Evolutionary conservation across 2,888 invertebrate species (phyloP).

Genomic region (Phalangium opilio): DNA sequence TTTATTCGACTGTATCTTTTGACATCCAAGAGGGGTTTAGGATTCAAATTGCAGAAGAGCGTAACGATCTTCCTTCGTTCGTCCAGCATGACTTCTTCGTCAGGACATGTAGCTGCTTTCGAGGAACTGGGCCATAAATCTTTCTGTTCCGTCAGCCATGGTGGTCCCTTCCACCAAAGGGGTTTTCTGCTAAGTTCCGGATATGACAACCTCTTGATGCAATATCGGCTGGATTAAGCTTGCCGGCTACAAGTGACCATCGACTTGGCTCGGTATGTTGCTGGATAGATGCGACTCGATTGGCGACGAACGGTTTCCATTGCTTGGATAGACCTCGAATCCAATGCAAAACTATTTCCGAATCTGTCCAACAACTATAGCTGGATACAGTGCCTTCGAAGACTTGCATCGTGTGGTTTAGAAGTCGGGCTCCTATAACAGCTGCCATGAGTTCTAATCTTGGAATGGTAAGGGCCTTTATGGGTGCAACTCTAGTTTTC

Average conservation of each 20-base stretch:
- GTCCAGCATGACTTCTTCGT: no score
- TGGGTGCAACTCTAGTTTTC: slow-evolving; percentile 1
- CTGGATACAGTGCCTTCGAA: background rate
- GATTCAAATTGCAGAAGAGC: no score
- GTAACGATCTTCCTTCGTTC: no score
- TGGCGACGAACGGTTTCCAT: slow-evolving; percentile 2
- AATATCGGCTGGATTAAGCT: background rate
- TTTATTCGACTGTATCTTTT: no score
- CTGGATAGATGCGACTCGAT: background rate
- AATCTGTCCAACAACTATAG: no score
- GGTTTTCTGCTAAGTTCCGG: no score
- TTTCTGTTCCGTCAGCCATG: slow-evolving; percentile 1
- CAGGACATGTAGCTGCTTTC: no score
- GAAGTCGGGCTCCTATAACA: background rate
- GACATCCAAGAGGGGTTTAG: no score
- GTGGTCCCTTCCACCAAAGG: slow-evolving; percentile 4
- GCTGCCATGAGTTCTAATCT: slow-evolving; percentile 1
- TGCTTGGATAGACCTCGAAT: background rate
- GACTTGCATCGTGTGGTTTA: background rate
- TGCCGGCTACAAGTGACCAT: background rate
- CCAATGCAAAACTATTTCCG: no score
- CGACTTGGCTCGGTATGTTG: background rate
- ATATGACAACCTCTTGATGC: background rate
- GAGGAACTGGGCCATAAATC: no score
- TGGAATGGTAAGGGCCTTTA: slow-evolving; percentile 2